Base-by-base conservation (phyloP, 2,113 vertebrate genomes). In the Lipotes vexillifer region DNA sequence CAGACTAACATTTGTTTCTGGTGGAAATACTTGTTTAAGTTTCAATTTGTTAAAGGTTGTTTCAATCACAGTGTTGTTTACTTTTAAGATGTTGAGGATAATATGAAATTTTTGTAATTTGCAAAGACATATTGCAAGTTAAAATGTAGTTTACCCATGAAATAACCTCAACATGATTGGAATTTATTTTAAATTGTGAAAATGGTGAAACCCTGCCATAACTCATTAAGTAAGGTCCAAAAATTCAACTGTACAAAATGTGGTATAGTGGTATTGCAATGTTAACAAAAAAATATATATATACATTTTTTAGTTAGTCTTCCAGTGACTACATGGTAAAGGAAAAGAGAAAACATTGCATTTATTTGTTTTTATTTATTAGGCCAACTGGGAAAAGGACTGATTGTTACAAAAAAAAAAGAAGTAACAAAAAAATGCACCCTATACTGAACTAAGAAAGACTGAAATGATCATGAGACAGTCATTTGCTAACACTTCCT, bases 1-100 rank as follows among this genome's bases (percentile, higher is more conserved):
- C 77, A 93, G 46, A 74, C 18, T 23, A 23, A 82, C 7, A 3
- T 95, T 96, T 93, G 57, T 90, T 97, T 93, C 82, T 88, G 55
- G 38, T 93, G 36, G 41, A 88, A 95, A 94, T 69, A 59, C 15
- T 80, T 85, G 52, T 86, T 90, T 96, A 88, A 81, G 11, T 93
- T 97, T 91, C 81, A 97, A 55, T 72, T 96, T 94, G 71, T 83
- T 96, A 83, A 98, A 91, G 29, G 20, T 91, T 94, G 23, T 90
- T 93, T 94, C 94, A 97, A 92, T 87, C 69, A 96, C 5, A 23
- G 29, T 68, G 49, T 52, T 80, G 81, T 91, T 96, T 97, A 66
- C 11, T 44, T 85, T 66, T 71, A 63, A 88, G 55, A 92, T 75
- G 83, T 18, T 82, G 87, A 90, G 11, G 41, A 93, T 71, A 77